Percentiles rank a stretch among this genome's conserved stretches.
phyloP scores from a whole-genome alignment of 2,888 invertebrate species.

The Shargacucullia verbasci region DNA sequence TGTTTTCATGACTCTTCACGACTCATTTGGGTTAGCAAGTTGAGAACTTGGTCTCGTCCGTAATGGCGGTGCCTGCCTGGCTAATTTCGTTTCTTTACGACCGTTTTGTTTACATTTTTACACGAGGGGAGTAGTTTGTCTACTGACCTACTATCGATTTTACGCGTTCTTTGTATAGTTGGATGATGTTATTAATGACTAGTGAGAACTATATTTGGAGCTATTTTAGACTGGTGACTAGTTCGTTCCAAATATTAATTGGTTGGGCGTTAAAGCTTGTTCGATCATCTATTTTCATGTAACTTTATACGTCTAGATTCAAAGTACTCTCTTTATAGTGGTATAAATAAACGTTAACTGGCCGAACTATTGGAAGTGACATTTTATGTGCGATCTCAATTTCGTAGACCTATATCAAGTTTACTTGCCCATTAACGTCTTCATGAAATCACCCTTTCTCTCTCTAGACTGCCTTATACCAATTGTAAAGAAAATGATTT shows the following conservation, averaged over 20 bases:
- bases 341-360: constrained; percentile 46
- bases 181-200: constrained; percentile 33
- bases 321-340: constrained; percentile 36
- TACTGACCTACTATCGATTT: constrained; percentile 71
- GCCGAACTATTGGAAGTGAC: constrained; percentile 40
- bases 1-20: constrained; percentile 54
- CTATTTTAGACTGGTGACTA: constrained; percentile 31
- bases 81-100: constrained; percentile 77
- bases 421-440: constrained; percentile 41
- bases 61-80: constrained; percentile 58
- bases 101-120: constrained; percentile 76
- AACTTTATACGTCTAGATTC: constrained; percentile 31
- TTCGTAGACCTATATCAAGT: constrained; percentile 39
- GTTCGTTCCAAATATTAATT: constrained; percentile 40
- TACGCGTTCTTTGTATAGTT: constrained; percentile 56
- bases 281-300: constrained; percentile 37
- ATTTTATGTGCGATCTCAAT: constrained; percentile 47
- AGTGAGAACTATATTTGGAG: constrained; percentile 29
- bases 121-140: constrained; percentile 67
- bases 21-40: constrained; percentile 61
- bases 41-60: constrained; percentile 53
- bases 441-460: constrained; percentile 18
- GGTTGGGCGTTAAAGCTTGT: constrained; percentile 17
- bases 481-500: constrained; percentile 1
- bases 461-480: constrained; percentile 5